A percentile compares a stretch with the other conserved stretches of the same genome.
phyloP scores from a whole-genome alignment of 2,888 invertebrate genomes.

The Stenchaetothrips biformis region DNA sequence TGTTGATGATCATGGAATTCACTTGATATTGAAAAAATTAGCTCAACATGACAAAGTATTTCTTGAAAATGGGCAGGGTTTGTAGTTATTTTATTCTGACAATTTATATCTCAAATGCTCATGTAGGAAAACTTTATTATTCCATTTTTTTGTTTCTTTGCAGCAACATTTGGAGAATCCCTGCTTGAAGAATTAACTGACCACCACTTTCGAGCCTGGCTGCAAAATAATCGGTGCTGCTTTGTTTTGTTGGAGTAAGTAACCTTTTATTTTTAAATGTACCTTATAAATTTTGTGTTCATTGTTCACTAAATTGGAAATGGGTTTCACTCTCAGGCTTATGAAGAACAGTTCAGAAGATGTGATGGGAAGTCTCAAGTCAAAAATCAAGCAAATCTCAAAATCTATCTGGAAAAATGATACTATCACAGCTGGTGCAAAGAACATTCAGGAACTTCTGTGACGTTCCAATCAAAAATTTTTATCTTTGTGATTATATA shows the following conservation, averaged over 20 bases:
- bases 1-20: not conserved
- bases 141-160: not conserved
- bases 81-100: not conserved
- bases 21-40: not conserved
- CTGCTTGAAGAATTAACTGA: not conserved
- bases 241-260: not conserved
- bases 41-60: conserved; percentile 11
- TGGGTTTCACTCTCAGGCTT: not conserved
- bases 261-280: not conserved
- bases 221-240: not conserved
- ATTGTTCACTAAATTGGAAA: not conserved
- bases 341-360: not conserved
- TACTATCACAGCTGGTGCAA: not conserved
- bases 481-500: too few species aligned
- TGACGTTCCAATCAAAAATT: not conserved
- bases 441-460: not conserved
- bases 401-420: not conserved
- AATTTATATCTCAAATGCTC: not conserved
- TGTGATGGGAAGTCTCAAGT: not conserved
- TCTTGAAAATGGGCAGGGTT: not conserved
- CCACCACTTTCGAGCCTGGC: not conserved
- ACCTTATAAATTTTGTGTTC: not conserved
- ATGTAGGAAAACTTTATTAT: not conserved
- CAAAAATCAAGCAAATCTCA: not conserved
- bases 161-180: conserved; percentile 3